Base-by-base conservation (phyloP, 2,888 invertebrate genomes). In the Argyresthia albistria region DNA sequence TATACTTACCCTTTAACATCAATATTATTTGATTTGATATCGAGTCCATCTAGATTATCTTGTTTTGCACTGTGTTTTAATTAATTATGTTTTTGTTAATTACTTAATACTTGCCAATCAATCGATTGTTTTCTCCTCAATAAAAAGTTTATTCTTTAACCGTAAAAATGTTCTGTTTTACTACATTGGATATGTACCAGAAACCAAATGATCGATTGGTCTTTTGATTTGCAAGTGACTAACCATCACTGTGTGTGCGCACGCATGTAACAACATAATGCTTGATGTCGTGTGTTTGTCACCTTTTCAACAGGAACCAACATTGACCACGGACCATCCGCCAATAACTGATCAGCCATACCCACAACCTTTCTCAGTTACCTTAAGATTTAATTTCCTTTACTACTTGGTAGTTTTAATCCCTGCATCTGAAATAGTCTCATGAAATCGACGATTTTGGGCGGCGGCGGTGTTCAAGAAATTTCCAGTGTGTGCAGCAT, bases 221-320 rank as follows among this genome's bases (percentile, higher is more conserved):
- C 2, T 25, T 25, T 25, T 25, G 2, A 25, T 25, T 25, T 25
- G 25, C 25, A 42, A 35, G 25, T 50, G 35, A 50, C 43, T 50
- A 50, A 53, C 45, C 12, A 76, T 76, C 65, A 55, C 53, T 58
- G 76, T 78, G 76, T 78, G 80, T 81, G 78, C 72, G 61, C 76
- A 76, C 74, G 86, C 84, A 76, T 75, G 79, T 80, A 80, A 82
- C 77, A 71, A 64, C 60, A 64, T 63, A 58, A 53, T 62, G 86
- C 86, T 86, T 82, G 80, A 80, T 78, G 79, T 78, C 60, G 71
- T 82, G 69, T 57, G 58, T 60, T 64, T 84, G 80, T 84, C 76
- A 76, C 72, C 59, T 75, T 62, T 72, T 80, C 76, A 69, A 65
- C 86, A 87, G 87, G 87, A 79, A 86, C 80, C 84, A 87, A 77